phyloP scores from a whole-genome alignment of 2,888 invertebrate genomes.

The Spodoptera littoralis region DNA sequence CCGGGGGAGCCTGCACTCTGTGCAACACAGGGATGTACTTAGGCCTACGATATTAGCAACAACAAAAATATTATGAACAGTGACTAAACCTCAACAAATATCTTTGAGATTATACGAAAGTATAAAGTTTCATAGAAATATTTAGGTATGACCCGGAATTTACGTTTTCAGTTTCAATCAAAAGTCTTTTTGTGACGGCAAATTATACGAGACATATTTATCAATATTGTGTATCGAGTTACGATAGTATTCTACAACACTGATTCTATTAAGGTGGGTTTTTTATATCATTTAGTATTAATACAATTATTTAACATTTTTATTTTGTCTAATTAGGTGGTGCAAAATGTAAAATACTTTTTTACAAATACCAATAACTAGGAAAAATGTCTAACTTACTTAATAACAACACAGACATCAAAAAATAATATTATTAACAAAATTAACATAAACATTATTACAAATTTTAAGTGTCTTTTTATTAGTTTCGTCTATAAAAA shows the following conservation, averaged over 20 bases:
- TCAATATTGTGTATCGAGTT: too few relatives aligned
- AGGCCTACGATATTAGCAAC: conserved; percentile 17
- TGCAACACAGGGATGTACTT: conserved; percentile 77
- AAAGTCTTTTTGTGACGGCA: not conserved
- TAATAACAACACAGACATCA: conserved; percentile 22
- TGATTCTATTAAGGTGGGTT: too few relatives aligned
- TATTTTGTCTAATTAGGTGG: too few relatives aligned
- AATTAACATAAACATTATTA: conserved; percentile 20
- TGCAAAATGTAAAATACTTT: conserved; percentile 9
- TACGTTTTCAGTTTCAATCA: not conserved
- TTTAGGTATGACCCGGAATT: not conserved
- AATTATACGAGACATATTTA: too few relatives aligned
- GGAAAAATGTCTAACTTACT: conserved; percentile 18
- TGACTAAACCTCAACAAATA: not conserved
- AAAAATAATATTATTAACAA: conserved; percentile 10
- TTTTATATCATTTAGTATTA: too few relatives aligned
- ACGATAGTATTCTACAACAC: too few relatives aligned
- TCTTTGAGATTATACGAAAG: too few relatives aligned
- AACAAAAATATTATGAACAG: not conserved
- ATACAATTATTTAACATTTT: too few relatives aligned
- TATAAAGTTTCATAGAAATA: not conserved
- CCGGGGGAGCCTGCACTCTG: conserved; percentile 82
- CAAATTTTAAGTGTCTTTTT: conserved; percentile 18
- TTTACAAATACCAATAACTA: conserved; percentile 2
- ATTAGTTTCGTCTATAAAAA: conserved; percentile 20